Conservation (phyloP, 1,140 invertebrate species). For the Ptiloglossa arizonensis region DNA sequence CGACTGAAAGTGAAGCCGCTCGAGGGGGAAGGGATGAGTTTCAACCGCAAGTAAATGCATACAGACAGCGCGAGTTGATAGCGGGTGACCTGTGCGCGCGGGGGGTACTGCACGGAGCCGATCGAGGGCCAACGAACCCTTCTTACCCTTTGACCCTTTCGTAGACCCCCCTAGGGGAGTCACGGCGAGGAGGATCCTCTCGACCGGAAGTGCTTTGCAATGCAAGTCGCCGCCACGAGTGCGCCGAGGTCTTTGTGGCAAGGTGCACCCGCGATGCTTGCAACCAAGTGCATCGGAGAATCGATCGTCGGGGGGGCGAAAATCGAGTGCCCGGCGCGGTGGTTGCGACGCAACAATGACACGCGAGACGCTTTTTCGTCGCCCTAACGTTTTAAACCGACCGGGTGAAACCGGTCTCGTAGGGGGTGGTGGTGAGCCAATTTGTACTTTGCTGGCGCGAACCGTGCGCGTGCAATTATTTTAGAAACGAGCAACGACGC, state of each 20-base stretch:
- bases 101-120: constrained; percentile 46
- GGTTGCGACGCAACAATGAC: not conserved
- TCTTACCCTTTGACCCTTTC: constrained; percentile 70
- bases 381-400: constrained; percentile 9
- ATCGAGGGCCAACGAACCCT: constrained; percentile 70
- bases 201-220: constrained; percentile 69
- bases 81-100: constrained; percentile 29
- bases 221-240: constrained; percentile 62
- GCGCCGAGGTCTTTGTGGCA: constrained; percentile 54
- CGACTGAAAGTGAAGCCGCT: constrained; percentile 10
- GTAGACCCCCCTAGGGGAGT: constrained; percentile 36
- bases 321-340: constrained; percentile 9
- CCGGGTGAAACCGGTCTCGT: too few species aligned
- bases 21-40: constrained; percentile 6
- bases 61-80: constrained; percentile 56
- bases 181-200: constrained; percentile 59
- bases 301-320: constrained; percentile 51
- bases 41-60: constrained; percentile 45
- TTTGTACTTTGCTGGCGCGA: too few species aligned
- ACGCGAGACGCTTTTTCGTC: not conserved
- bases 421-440: too few species aligned
- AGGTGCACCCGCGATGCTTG: constrained; percentile 45
- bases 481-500: too few species aligned
- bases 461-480: too few species aligned
- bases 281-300: constrained; percentile 47